A percentile compares a stretch with the other conserved stretches of the same genome.
These are phyloP conservation scores for Microtus montanus DNA, from an alignment of 2,113 vertebrate species.

Conservation along the genomic window DNA sequence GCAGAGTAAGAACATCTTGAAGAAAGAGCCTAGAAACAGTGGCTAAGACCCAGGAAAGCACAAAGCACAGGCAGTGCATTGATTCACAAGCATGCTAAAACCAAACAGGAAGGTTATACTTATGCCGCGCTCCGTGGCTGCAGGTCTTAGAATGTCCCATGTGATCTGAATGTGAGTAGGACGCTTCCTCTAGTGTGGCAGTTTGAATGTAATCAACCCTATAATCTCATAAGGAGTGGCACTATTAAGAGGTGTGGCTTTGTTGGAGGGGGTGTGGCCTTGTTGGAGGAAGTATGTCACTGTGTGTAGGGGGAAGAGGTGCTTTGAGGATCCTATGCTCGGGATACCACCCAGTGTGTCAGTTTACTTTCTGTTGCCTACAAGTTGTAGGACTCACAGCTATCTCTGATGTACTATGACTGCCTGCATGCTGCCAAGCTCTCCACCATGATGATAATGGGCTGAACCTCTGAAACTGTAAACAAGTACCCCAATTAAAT, in stretches of 20 bases:
- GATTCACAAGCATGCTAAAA: neutral
- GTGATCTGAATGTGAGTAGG: neutral
- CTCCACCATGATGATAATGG: neutral
- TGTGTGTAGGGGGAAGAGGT: neutral
- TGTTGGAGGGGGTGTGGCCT: neutral
- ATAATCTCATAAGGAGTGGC: neutral
- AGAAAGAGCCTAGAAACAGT: constrained; percentile 28
- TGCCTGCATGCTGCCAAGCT: neutral
- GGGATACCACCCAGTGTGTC: neutral
- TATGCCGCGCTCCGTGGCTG: neutral
- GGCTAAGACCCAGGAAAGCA: neutral
- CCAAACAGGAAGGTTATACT: neutral
- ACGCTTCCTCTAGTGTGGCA: neutral
- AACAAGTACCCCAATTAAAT: neutral
- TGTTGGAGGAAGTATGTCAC: neutral
- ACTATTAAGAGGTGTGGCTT: neutral
- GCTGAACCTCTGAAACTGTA: neutral
- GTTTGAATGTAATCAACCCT: neutral
- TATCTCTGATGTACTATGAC: neutral
- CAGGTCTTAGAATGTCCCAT: neutral
- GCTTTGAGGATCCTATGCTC: neutral
- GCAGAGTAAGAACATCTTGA: neutral
- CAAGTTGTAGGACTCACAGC: neutral
- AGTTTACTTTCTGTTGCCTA: neutral
- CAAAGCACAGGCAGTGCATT: neutral